phyloP scores from a whole-genome alignment of 2,888 invertebrate species.

The Palloptera scutellata region DNA sequence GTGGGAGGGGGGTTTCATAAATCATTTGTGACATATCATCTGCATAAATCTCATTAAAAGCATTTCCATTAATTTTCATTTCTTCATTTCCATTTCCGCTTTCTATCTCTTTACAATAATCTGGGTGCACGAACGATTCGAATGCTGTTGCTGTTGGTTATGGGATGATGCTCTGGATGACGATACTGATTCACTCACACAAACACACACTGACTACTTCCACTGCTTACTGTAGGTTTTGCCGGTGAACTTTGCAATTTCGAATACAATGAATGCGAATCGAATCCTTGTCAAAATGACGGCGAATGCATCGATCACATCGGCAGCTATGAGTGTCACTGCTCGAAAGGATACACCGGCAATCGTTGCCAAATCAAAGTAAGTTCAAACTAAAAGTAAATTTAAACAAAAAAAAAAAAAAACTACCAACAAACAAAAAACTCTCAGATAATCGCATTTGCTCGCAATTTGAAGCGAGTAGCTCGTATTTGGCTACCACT shows the following conservation, averaged over 20 bases:
- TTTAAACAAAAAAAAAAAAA: background rate
- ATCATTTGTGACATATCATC: constrained; percentile 57
- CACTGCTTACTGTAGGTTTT: constrained; percentile 66
- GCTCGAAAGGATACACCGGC: constrained; percentile 76
- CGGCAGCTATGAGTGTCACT: constrained; percentile 73
- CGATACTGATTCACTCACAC: background rate
- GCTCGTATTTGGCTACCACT: background rate
- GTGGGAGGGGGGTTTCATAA: constrained; percentile 43
- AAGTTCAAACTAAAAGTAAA: constrained; percentile 42
- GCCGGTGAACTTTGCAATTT: constrained; percentile 77
- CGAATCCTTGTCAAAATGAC: constrained; percentile 77
- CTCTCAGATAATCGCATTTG: constrained; percentile 3
- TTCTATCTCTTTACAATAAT: constrained; percentile 2
- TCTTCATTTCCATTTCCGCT: background rate
- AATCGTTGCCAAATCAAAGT: constrained; percentile 77
- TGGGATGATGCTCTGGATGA: no score
- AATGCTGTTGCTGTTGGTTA: background rate
- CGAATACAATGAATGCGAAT: constrained; percentile 80
- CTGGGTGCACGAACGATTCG: background rate
- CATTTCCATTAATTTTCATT: constrained; percentile 38
- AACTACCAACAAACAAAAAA: background rate
- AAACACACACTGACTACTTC: constrained; percentile 26
- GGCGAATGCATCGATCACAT: constrained; percentile 79
- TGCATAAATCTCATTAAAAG: constrained; percentile 56
- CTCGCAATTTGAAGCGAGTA: background rate